Percentiles rank a stretch among this genome's conserved stretches.
phyloP scores from a whole-genome alignment of 2,888 invertebrate genomes.

The Lepidochrysops patricia region DNA sequence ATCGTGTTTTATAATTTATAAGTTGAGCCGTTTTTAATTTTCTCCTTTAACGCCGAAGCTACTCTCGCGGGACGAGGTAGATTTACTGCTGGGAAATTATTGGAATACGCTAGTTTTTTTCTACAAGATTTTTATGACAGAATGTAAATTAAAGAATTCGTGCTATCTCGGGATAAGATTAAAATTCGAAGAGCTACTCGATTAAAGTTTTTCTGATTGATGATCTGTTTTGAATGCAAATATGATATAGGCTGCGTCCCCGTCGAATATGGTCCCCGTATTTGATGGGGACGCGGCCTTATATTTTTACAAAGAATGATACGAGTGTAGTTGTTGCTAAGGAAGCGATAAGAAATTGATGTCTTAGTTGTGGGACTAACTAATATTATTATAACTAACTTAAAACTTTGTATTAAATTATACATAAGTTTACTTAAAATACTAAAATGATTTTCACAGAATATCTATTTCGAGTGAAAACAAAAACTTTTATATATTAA shows the following conservation, averaged over 20 bases:
- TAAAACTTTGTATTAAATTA: no score
- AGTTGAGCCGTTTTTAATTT: slow-evolving; percentile 10
- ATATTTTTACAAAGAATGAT: no score
- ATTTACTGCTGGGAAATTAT: slow-evolving; percentile 10
- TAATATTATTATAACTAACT: no score
- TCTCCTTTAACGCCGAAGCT: slow-evolving; percentile 13
- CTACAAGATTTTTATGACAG: background rate
- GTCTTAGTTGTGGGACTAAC: no score
- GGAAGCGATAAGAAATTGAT: no score
- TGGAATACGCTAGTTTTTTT: background rate
- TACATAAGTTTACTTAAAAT: no score
- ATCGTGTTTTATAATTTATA: slow-evolving; percentile 8
- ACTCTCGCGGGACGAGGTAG: background rate
- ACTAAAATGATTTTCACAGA: no score
- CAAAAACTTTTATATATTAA: background rate
- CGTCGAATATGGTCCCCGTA: no score
- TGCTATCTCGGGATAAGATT: background rate
- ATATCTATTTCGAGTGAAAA: background rate
- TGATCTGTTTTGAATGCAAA: background rate
- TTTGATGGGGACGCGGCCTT: no score
- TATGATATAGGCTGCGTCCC: no score
- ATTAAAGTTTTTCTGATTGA: background rate
- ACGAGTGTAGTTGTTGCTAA: no score
- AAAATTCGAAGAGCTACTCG: background rate
- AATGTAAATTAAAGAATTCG: slow-evolving; percentile 5